Conservation (phyloP, 2,888 invertebrate genomes). For the Orthonevra nobilis region DNA sequence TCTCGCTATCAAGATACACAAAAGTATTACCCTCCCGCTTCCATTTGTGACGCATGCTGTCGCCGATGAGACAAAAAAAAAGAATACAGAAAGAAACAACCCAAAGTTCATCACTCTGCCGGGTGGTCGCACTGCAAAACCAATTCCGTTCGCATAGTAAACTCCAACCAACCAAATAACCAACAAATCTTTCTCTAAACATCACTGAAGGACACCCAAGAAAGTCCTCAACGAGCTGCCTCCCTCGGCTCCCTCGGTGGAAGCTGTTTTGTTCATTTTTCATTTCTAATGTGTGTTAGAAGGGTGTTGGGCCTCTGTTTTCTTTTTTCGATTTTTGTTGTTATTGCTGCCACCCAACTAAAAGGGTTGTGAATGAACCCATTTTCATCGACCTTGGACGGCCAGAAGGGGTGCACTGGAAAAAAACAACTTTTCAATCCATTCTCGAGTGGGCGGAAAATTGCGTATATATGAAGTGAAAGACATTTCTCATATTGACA, state of each 20-base stretch:
- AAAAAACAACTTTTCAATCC: slow-evolving; percentile 43
- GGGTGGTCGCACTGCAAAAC: slow-evolving; percentile 38
- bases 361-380: slow-evolving; percentile 58
- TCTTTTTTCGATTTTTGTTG: slow-evolving; percentile 3
- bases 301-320: background rate
- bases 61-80: too few relatives aligned
- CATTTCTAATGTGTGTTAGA: slow-evolving; percentile 60
- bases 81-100: slow-evolving; percentile 59
- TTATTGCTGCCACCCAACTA: too few relatives aligned
- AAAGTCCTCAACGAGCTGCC: slow-evolving; percentile 2
- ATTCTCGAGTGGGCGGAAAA: slow-evolving; percentile 40
- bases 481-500: slow-evolving; percentile 68
- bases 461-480: slow-evolving; percentile 59
- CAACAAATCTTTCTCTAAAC: slow-evolving; percentile 63
- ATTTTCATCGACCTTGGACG: slow-evolving; percentile 36
- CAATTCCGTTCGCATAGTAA: slow-evolving; percentile 55
- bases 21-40: background rate
- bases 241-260: too few relatives aligned
- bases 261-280: slow-evolving; percentile 54
- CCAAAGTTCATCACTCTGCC: slow-evolving; percentile 56
- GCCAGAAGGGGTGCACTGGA: too few relatives aligned
- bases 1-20: slow-evolving; percentile 46
- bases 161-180: slow-evolving; percentile 53
- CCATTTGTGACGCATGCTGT: slow-evolving; percentile 5
- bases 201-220: slow-evolving; percentile 45